phyloP scores from a whole-genome alignment of 37 sponge, comb jelly and placozoan species.

The Agelas oroides region DNA sequence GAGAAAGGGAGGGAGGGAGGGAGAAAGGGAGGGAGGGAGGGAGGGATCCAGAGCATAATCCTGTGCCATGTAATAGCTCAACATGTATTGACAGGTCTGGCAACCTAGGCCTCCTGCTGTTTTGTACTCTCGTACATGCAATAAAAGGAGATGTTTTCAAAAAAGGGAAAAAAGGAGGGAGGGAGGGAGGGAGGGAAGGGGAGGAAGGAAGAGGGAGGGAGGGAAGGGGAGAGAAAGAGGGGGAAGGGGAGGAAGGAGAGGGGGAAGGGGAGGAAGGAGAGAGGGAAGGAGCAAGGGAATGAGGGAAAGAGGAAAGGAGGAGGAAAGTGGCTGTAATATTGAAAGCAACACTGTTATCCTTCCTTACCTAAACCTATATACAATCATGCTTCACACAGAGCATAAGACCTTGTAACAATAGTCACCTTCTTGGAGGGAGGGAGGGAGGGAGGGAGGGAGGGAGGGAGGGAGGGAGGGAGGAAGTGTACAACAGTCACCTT shows the following conservation, averaged over 20 bases:
- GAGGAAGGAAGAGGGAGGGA: not conserved
- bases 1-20: too few species aligned
- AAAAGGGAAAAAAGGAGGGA: not conserved
- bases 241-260: not conserved
- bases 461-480: too few species aligned
- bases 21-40: too few species aligned
- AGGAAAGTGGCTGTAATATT: too few species aligned
- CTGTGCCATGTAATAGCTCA: too few species aligned
- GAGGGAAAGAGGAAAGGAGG: not conserved
- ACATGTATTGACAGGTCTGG: too few species aligned
- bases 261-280: not conserved
- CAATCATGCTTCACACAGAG: too few species aligned
- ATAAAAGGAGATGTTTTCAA: not conserved
- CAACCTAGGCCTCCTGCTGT: too few species aligned
- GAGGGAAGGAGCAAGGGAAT: not conserved
- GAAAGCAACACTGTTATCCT: too few species aligned
- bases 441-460: not conserved
- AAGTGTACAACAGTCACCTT: constrained; percentile 81
- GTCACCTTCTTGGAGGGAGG: constrained; percentile 57
- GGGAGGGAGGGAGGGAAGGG: not conserved
- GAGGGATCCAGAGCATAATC: constrained; percentile 2
- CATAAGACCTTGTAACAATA: constrained; percentile 90
- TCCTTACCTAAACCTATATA: too few species aligned
- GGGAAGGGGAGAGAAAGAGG: not conserved
- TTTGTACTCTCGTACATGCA: too few species aligned